Conservation (phyloP, 2,113 vertebrate genomes). For the Periophthalmus modestus region DNA sequence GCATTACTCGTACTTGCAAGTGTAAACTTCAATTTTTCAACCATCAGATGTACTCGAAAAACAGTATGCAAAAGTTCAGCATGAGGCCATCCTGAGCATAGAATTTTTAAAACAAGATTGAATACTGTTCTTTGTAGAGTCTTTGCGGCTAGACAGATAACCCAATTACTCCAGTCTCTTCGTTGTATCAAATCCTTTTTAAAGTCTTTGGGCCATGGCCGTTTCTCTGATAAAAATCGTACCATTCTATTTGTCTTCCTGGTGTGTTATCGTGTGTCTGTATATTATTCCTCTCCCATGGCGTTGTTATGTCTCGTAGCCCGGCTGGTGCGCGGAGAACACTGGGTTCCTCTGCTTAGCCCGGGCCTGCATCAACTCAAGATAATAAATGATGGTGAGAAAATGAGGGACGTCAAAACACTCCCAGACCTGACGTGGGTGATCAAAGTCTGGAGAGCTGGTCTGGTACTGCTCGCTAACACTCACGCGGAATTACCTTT, state of each 20-base stretch:
- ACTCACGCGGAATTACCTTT: not conserved
- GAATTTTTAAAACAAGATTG: not conserved
- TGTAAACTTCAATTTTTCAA: not conserved
- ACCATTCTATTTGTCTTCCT: conserved; percentile 9
- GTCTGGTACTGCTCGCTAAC: conserved; percentile 11
- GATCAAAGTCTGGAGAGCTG: conserved; percentile 39
- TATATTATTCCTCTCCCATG: conserved; percentile 17
- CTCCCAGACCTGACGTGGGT: not conserved
- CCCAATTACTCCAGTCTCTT: conserved; percentile 4
- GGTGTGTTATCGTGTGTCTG: not conserved
- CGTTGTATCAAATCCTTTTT: not conserved
- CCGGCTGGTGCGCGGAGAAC: conserved; percentile 31
- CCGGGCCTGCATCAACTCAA: conserved; percentile 28
- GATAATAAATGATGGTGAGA: conserved; percentile 55
- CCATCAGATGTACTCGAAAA: not conserved
- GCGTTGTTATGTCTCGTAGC: conserved; percentile 47
- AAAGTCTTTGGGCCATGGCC: conserved; percentile 1
- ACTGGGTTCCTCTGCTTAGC: conserved; percentile 31
- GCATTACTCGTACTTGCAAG: not conserved
- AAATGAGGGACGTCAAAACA: conserved; percentile 61
- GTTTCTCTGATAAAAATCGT: conserved; percentile 5
- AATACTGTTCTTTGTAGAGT: not conserved
- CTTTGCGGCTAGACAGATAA: conserved; percentile 6
- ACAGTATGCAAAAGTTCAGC: not conserved
- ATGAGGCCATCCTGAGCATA: not conserved